These are phyloP conservation scores for Arremon brunneinucha DNA, from an alignment of 2,797 vertebrate genomes.

Conservation along the genomic window DNA sequence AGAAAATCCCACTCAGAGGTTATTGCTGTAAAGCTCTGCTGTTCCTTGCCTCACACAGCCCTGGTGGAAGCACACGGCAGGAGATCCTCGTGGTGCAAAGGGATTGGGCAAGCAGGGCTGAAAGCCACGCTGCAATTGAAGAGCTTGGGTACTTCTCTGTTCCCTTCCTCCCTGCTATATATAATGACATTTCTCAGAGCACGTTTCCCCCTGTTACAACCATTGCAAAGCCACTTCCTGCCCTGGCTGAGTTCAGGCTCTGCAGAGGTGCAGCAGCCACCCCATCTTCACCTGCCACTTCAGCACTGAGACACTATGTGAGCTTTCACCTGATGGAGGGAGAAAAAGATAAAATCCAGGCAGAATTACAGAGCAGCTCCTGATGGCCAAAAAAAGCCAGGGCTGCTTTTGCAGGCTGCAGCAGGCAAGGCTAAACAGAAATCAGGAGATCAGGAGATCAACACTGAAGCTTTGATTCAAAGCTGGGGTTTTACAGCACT, in stretches of 20 bases:
- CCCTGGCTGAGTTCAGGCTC: not conserved
- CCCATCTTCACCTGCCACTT: rapidly evolving
- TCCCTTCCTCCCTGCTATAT: not conserved
- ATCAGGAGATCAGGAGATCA: not conserved
- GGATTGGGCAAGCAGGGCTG: not conserved
- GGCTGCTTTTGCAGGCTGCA: not conserved
- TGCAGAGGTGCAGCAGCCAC: not conserved
- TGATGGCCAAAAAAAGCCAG: not conserved
- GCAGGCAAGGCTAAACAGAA: not conserved
- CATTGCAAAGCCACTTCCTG: not conserved
- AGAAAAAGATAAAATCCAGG: not conserved
- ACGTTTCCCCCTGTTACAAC: not conserved
- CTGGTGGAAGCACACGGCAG: not conserved
- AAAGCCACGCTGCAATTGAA: not conserved
- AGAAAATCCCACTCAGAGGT: not conserved
- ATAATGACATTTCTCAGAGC: not conserved
- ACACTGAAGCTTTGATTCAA: not conserved
- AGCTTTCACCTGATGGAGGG: not conserved
- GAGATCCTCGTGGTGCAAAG: rapidly evolving
- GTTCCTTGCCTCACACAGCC: not conserved
- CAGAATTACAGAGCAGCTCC: not conserved
- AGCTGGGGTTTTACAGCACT: not conserved
- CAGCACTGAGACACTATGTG: not conserved
- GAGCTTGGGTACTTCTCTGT: not conserved
- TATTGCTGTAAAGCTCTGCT: not conserved